Percentiles rank a stretch among this genome's conserved stretches.
phyloP scores from a whole-genome alignment of 1,140 invertebrate genomes.

The Thalassaphorura encarpata region DNA sequence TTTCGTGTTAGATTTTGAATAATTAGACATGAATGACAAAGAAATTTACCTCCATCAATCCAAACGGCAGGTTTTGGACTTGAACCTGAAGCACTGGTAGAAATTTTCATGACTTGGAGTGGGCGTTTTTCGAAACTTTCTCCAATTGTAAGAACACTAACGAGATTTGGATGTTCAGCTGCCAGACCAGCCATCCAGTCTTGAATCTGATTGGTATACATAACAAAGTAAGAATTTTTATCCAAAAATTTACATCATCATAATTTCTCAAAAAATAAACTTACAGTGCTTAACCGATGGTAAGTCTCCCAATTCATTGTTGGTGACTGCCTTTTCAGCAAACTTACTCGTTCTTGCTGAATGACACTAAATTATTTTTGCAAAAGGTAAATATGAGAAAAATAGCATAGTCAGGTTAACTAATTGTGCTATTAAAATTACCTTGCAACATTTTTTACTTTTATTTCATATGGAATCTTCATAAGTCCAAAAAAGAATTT shows the following conservation, averaged over 20 bases:
- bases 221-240: not conserved
- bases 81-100: not conserved
- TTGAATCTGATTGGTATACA: slow-evolving; percentile 14
- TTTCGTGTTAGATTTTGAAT: not conserved
- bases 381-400: not conserved
- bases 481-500: slow-evolving; percentile 13
- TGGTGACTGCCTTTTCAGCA: not conserved
- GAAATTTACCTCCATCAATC: slow-evolving; percentile 19
- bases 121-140: slow-evolving; percentile 15
- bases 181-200: slow-evolving; percentile 22
- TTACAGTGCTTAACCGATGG: slow-evolving; percentile 16
- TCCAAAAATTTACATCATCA: not conserved
- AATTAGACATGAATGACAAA: not conserved
- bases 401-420: too few species aligned
- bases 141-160: slow-evolving; percentile 12
- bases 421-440: not conserved
- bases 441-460: slow-evolving; percentile 8
- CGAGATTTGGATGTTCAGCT: slow-evolving; percentile 14
- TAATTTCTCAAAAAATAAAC: not conserved
- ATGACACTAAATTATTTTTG: not conserved
- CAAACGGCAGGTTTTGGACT: slow-evolving; percentile 25
- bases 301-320: slow-evolving; percentile 18
- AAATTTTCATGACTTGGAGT: slow-evolving; percentile 21
- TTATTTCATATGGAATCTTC: slow-evolving; percentile 14
- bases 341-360: not conserved